Percentiles rank a stretch among this genome's conserved stretches.
phyloP scores from a whole-genome alignment of 1,140 invertebrate species.

The Bombus cullumanus region DNA sequence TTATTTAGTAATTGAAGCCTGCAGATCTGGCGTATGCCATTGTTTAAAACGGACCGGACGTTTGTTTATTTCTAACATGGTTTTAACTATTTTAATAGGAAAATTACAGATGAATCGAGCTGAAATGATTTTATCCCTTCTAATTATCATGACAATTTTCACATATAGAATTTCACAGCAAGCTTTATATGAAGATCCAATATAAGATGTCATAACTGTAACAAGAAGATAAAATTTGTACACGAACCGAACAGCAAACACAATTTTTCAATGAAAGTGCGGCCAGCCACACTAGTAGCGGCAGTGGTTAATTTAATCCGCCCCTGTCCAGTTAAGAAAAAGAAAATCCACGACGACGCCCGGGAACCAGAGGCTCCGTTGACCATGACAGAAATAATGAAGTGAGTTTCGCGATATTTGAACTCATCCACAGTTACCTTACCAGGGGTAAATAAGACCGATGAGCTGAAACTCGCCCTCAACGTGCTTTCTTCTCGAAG shows the following conservation, averaged over 20 bases:
- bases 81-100: too few species aligned
- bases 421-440: too few species aligned
- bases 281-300: not conserved
- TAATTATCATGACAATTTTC: too few species aligned
- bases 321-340: not conserved
- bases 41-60: too few species aligned
- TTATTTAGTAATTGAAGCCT: not conserved
- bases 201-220: not conserved
- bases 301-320: not conserved
- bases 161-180: too few species aligned
- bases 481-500: not conserved
- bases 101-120: too few species aligned
- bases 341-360: not conserved
- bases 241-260: not conserved
- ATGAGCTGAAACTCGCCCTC: not conserved
- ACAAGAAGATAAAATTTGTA: not conserved
- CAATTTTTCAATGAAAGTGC: not conserved
- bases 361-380: not conserved
- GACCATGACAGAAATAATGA: constrained; percentile 10
- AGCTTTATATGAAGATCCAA: too few species aligned
- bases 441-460: not conserved
- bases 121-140: too few species aligned
- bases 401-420: not conserved
- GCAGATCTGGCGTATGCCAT: too few species aligned
- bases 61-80: too few species aligned